Base-by-base conservation (phyloP, 2,113 vertebrate species). In the Platysternon megacephalum region DNA sequence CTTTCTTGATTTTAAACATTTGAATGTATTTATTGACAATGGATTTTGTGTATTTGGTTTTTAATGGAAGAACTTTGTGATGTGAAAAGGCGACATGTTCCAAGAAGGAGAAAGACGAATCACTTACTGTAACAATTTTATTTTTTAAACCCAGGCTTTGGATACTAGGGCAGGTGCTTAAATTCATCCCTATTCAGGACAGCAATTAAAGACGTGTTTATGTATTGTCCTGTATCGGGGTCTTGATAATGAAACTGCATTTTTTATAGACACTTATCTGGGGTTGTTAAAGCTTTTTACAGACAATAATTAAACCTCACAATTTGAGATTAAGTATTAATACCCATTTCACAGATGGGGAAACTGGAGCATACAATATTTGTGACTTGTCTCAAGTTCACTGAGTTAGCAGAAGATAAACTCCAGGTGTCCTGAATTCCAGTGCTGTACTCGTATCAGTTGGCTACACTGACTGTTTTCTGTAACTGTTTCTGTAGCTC, bases 291-390 rank as follows among this genome's bases (percentile, higher is more conserved):
- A 44, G 72, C 22, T 44, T 44, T 58, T 49, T 56, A 51, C 24
- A 79, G 11, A 19, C 35, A 39, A 35, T 68, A 68, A 68, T 11
- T 72, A 39, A 72, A 39, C 29, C 32, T 61, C 12, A 61, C 28
- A 61, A 32, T 29, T 13, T 32, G 56, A 61, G 56, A 32, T 32
- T 29, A 61, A 61, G 28, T 19, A 19, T 68, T 55, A 86, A 93
- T 56, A 26, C 10, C 28, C 7, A 2, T 61, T 87, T 1, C 1
- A 4, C 42, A 1, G 0, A 76, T 79, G 44, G 14, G 39, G 11
- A 80, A 88, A 80, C 44, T 5, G 29, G 86, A 91, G 48, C 52
- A 78, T 46, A 87, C 26, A 82, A 44, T 46, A 29, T 72, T 19
- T 72, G 19, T 72, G 65, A 39, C 24, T 78, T 78, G 74, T 29